Evolutionary conservation across 2,888 invertebrate species (phyloP), one percentile per base, ranked within the genome.

Genomic region (Hoplodrina blanda): DNA sequence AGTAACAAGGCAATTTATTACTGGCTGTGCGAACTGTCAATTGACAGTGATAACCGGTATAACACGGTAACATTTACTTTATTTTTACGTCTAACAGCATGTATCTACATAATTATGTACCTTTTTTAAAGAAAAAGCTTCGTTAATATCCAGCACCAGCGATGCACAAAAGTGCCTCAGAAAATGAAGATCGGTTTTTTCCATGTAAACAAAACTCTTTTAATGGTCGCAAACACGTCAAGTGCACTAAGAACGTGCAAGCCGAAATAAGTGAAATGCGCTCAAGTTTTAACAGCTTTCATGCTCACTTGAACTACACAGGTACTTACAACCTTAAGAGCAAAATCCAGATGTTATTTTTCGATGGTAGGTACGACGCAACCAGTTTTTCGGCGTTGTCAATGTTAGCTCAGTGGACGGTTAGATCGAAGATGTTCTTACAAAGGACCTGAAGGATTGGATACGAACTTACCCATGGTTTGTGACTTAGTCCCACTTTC

Each of bases 271-370:
- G 61, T 62, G 30, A 66, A 77, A 78, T 73, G 49, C 63, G 61
- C 63, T 78, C 73, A 69, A 68, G 69, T 76, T 73, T 78, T 78
- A 78, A 78, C 76, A 73, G 78, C 61, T 78, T 76, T 63, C 57
- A 73, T 64, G 56, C 37, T 37, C 62, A 78, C 73, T 76, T 73
- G 46, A 69, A 69, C 78, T 63, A 76, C 76, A 46, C 56, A 4
- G 10, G 13, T 19, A 55, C 54, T 76, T 57, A 52, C 30, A 50
- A n/a, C 20, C 11, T 15, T 69, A 69, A 76, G 73, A 69, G 76
- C 44, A 76, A 74, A 76, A 74, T 76, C 41, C 52, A 69, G 61
- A 49, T 25, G 53, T 54, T 19, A 56, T 46, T 46, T 46, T 44
- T 44, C 44, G 15, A 44, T 44, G 17, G 46, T 46, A 46, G 46